Evolutionary conservation across 2,113 vertebrate species (phyloP).

Genomic region (Oreocharis arfaki): DNA sequence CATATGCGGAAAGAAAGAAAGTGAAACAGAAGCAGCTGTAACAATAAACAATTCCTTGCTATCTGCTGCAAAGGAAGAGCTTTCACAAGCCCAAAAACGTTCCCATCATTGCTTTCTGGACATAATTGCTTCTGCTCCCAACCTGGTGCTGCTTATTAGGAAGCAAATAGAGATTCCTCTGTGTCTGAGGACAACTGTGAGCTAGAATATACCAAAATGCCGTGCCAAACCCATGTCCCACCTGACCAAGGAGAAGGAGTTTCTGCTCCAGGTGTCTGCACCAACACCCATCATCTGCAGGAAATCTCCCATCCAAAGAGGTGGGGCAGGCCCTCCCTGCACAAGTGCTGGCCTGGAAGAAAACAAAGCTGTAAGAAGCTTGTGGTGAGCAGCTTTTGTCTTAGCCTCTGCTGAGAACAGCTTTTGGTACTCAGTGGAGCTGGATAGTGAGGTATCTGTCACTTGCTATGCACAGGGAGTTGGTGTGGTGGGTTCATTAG

Average conservation of each 20-base stretch:
- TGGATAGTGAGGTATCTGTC: fast-evolving
- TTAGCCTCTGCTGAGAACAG: neutral
- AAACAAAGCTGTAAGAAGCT: neutral
- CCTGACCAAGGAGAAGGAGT: neutral
- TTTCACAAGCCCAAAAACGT: neutral
- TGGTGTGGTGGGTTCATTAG: neutral
- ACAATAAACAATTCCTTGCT: neutral
- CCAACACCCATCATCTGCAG: neutral
- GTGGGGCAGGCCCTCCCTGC: neutral
- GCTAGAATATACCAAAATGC: neutral
- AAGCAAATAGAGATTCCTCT: neutral
- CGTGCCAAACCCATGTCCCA: neutral
- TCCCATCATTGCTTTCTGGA: neutral
- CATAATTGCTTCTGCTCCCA: neutral
- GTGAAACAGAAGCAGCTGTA: neutral
- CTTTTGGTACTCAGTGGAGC: neutral
- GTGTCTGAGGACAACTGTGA: neutral
- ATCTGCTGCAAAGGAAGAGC: neutral
- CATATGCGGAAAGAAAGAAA: neutral
- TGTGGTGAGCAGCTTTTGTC: neutral
- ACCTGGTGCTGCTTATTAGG: neutral
- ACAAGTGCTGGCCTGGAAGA: neutral
- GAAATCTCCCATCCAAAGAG: neutral
- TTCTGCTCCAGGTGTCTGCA: neutral
- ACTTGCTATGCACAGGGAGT: neutral